Base-by-base conservation (phyloP, 2,797 vertebrate species). In the Ispidina picta region DNA sequence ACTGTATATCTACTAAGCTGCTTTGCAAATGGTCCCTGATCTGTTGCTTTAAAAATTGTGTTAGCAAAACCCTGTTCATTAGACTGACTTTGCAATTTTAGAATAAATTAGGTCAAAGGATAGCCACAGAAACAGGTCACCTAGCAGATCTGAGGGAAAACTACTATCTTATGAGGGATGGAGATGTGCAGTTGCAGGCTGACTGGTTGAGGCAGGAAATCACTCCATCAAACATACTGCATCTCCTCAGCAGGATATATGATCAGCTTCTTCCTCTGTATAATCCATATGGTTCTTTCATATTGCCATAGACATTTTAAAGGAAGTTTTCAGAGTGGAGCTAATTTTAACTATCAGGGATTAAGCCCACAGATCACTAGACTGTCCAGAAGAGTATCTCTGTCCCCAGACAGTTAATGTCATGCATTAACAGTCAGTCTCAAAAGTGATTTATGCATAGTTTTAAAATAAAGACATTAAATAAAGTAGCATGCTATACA, bases 261-360 rank as follows among this genome's bases (percentile, higher is more conserved):
- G 35, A 44, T 65, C 15, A 23, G 9, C 16, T 37, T 76, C 70
- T 70, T 33, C 60, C 43, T 84, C 77, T 44, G 4, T 69, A 78
- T 83, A 85, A 93, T 25, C 55, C 74, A 88, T 88, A 78, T 76
- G 74, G 55, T 73, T 28, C 52, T 78, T 76, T 79, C 60, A 82
- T 41, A 76, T 37, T 60, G 56, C 68, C n/a, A 49, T 54, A 43
- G n/a, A 91, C 66, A 31, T 82, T 71, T 79, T 59, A 84, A 59
- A 92, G 69, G 39, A 90, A 82, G 6, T 51, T 66, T 80, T 69
- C 28, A 31, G 69, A 68, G 41, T 55, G 31, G 44, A 48, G 44
- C 31, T 66, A 55, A 64, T 41, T 44, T 86, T 55, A 79, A 41
- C 52, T 49, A 48, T 19, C 22, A 33, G 39, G n/a, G 51, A 72